These are phyloP conservation scores for Dasysyrphus albostriatus DNA, from an alignment of 2,888 invertebrate species.

Conservation along the genomic window DNA sequence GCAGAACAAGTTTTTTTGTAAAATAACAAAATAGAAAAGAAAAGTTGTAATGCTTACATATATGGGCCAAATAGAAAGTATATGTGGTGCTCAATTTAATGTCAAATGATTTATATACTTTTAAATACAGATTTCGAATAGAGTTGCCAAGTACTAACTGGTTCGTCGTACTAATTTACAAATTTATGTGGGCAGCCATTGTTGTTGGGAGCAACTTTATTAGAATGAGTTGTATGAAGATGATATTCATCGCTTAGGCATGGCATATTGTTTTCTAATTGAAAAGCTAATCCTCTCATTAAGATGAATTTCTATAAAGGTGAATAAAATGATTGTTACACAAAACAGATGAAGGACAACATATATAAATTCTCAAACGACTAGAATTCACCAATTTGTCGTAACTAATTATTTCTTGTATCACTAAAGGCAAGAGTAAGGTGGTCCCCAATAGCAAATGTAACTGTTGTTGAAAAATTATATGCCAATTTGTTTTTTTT, in stretches of 20 bases:
- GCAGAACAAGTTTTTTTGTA: slow-evolving; percentile 8
- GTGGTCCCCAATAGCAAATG: no score
- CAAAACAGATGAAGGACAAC: no score
- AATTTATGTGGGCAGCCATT: background rate
- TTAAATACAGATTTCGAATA: background rate
- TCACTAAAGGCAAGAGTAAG: no score
- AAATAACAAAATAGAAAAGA: slow-evolving; percentile 4
- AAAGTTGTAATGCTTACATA: background rate
- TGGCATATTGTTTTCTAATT: background rate
- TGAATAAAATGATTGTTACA: no score
- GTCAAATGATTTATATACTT: background rate
- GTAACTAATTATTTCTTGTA: no score
- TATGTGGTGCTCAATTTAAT: background rate
- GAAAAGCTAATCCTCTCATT: background rate
- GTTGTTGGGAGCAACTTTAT: background rate
- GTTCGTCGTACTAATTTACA: background rate
- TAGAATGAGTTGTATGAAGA: no score
- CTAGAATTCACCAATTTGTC: no score
- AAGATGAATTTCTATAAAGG: no score
- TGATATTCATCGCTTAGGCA: no score
- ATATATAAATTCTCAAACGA: no score
- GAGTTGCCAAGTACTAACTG: background rate
- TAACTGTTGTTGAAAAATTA: no score
- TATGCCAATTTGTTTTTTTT: background rate
- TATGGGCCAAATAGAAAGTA: background rate